Base-by-base conservation (phyloP, 2,797 vertebrate species). In the Acanthiza pusilla region DNA sequence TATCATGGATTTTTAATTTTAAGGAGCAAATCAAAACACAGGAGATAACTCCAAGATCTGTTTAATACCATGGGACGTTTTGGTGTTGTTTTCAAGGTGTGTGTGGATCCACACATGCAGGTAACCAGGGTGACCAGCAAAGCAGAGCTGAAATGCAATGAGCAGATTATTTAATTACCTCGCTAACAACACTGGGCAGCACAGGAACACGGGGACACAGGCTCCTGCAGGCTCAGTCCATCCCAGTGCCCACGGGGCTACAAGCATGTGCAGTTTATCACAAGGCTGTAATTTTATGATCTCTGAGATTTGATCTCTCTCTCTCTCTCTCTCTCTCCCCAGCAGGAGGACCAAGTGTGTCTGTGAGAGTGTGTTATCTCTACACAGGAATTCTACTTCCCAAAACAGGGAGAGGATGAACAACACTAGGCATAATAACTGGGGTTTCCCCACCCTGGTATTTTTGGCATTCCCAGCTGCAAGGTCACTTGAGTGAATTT, bases 131-230 rank as follows among this genome's bases (percentile, higher is more conserved):
- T 50, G 74, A 71, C 66, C 50, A 77, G 19, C 13, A 40, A 54
- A 54, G n/a, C 47, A 63, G 50, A 71, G 42, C 65, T 48, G 57
- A 86, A 78, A 23, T 32, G 42, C 10, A 18, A 17, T 7, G 20
- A 70, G 20, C 4, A 18, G 30, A 42, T 63, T 55, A 42, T 34
- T 42, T 71, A 8, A 32, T 86, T 48, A 8, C 50, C 22, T 71
- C 12, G 2, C 54, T 55, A 22, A 22, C 57, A 19, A 9, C 1
- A 1, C 27, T 1, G 3, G 8, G 26, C 17, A 30, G 29, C 48
- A 86, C 21, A 55, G 55, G 47, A 16, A 53, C 51, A 53, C 16
- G 16, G 50, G 16, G 27, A 51, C 51, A 53, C 51, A 53, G 51
- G 16, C 29, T 53, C 20, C 51, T 47, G 47, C 6, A 23, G 47